Evolutionary conservation across 2,113 vertebrate genomes (phyloP).

Genomic region (Oxygymnocypris stewartii): DNA sequence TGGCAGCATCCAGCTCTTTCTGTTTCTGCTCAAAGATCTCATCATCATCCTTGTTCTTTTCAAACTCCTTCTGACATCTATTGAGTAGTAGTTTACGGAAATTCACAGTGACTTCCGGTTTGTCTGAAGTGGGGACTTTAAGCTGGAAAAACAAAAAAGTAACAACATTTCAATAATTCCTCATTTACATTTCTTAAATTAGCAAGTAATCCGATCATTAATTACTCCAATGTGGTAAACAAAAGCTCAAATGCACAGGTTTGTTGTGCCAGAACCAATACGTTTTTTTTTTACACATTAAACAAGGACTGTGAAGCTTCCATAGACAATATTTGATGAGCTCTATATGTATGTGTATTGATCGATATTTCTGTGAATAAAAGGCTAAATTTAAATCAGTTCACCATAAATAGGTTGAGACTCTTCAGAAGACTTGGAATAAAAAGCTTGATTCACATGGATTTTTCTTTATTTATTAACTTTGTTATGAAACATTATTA

Average conservation of each 20-base stretch:
- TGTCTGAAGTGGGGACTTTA: constrained; percentile 92
- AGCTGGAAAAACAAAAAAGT: constrained; percentile 72
- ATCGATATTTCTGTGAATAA: too few species aligned
- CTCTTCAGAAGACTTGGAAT: background rate
- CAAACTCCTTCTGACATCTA: constrained; percentile 98
- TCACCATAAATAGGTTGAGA: background rate
- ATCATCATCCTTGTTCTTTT: constrained; percentile 96
- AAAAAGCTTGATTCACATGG: background rate
- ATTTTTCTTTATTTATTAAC: too few species aligned
- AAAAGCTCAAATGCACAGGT: too few species aligned
- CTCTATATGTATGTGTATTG: too few species aligned
- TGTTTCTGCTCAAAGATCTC: constrained; percentile 96
- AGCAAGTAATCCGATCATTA: background rate
- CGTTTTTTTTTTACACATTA: too few species aligned
- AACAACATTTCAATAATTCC: background rate
- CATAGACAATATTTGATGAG: too few species aligned
- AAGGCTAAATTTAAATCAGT: background rate
- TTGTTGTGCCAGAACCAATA: background rate
- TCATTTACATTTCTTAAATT: constrained; percentile 64
- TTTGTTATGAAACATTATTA: too few species aligned
- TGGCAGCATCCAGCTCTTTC: constrained; percentile 89
- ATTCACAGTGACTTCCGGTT: constrained; percentile 89
- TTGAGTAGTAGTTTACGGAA: constrained; percentile 96
- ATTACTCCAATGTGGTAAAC: background rate
- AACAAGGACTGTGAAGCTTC: too few species aligned